phyloP scores from a whole-genome alignment of 2,113 vertebrate genomes.

The Ictalurus punctatus region DNA sequence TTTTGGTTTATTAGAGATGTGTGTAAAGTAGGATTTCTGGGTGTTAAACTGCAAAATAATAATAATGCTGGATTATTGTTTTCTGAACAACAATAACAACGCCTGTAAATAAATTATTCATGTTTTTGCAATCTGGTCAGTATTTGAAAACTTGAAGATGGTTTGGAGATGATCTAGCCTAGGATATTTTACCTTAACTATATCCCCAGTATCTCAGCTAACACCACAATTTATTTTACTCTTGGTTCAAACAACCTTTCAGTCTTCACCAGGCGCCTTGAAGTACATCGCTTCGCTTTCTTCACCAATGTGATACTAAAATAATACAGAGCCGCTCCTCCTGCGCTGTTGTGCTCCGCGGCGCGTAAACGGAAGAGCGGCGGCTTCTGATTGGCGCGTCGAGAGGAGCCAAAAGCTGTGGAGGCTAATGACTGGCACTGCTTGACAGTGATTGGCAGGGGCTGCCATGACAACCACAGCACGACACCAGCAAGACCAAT shows the following conservation, averaged over 20 bases:
- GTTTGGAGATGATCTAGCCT: not conserved
- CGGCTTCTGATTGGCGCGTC: conserved; percentile 76
- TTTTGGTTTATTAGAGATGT: not conserved
- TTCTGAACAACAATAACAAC: not conserved
- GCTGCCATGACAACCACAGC: conserved; percentile 85
- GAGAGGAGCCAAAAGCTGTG: conserved; percentile 52
- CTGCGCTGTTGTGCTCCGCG: not conserved
- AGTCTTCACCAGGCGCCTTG: conserved; percentile 14
- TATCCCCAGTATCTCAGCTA: not conserved
- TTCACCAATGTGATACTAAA: conserved; percentile 5
- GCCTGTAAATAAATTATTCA: not conserved
- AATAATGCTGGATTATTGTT: not conserved
- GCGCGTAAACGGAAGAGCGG: conserved; percentile 65
- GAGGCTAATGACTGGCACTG: conserved; percentile 81
- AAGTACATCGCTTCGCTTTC: conserved; percentile 10
- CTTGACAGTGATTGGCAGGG: conserved; percentile 94
- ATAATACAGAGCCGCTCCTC: not conserved
- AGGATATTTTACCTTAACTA: not conserved
- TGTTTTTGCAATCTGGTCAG: not conserved
- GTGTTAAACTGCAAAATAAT: not conserved
- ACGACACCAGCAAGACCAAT: conserved; percentile 87
- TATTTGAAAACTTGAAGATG: not conserved
- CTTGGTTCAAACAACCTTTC: not conserved
- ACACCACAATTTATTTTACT: not conserved
- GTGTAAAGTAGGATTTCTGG: not conserved